A percentile compares a stretch with the other conserved stretches of the same genome.
Evolutionary conservation across 1,140 invertebrate genomes (phyloP).

Genomic region (Drosophila littoralis): DNA sequence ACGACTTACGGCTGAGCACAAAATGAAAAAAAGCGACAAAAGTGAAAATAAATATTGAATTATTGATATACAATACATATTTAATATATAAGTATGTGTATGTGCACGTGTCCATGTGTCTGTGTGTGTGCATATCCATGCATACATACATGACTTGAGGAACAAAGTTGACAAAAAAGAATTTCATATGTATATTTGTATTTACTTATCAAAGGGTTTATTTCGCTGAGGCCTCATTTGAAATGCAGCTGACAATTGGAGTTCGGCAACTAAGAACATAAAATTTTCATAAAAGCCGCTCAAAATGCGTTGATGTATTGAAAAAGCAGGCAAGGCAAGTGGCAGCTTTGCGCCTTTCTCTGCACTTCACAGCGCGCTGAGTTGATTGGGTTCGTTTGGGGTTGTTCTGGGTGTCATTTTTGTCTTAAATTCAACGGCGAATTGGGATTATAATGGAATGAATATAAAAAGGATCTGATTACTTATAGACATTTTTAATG

Average conservation of each 20-base stretch:
- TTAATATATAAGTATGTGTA: slow-evolving; percentile 35
- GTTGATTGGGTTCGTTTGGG: not conserved
- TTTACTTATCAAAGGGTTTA: slow-evolving; percentile 56
- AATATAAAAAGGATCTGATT: no score
- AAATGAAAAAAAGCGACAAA: slow-evolving; percentile 64
- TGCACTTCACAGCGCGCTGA: slow-evolving; percentile 37
- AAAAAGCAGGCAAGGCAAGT: slow-evolving; percentile 5
- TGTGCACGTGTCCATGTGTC: not conserved
- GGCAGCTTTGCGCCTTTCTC: slow-evolving; percentile 24
- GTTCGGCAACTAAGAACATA: slow-evolving; percentile 43
- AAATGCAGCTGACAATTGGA: slow-evolving; percentile 65
- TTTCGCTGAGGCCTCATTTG: slow-evolving; percentile 41
- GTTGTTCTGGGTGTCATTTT: not conserved
- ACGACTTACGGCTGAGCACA: slow-evolving; percentile 57
- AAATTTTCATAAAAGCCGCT: slow-evolving; percentile 51
- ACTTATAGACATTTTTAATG: no score
- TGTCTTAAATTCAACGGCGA: no score
- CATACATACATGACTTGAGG: not conserved
- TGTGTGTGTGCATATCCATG: not conserved
- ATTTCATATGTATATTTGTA: slow-evolving; percentile 9
- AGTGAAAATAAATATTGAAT: slow-evolving; percentile 81
- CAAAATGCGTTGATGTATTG: slow-evolving; percentile 51
- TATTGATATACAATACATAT: slow-evolving; percentile 78
- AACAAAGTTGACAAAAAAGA: slow-evolving; percentile 30
- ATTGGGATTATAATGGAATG: no score